These are phyloP conservation scores for Phymanthus crucifer DNA, from an alignment of 92 coral and sea anemone genomes.

Conservation along the genomic window DNA sequence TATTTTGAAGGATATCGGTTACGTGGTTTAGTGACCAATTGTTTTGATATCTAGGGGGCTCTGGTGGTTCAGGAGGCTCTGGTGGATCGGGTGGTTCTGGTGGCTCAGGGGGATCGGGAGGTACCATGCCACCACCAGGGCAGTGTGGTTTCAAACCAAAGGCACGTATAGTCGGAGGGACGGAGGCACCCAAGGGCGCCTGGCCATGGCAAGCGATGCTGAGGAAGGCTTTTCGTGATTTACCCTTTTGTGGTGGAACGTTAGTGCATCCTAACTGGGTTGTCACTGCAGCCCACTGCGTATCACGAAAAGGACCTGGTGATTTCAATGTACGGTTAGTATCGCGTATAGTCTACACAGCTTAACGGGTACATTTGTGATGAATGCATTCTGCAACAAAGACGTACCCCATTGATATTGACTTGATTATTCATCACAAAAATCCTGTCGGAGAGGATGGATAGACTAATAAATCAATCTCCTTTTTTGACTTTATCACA, in stretches of 20 bases:
- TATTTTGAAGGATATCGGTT: no score
- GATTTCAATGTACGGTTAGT: no score
- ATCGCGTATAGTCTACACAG: no score
- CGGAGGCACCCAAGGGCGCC: constrained; percentile 33
- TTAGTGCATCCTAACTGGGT: constrained; percentile 37
- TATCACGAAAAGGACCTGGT: background rate
- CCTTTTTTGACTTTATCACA: no score
- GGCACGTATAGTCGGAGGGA: constrained; percentile 48
- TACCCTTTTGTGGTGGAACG: constrained; percentile 34
- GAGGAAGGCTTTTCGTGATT: background rate
- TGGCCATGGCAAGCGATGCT: constrained; percentile 35
- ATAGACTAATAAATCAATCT: no score
- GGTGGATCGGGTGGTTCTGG: background rate
- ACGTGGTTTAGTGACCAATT: no score
- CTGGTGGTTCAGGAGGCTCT: constrained; percentile 17
- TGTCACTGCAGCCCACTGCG: constrained; percentile 31
- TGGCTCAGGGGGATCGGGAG: constrained; percentile 5
- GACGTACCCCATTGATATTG: no score
- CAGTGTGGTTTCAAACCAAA: constrained; percentile 43
- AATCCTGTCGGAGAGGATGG: no score
- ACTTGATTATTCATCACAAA: no score
- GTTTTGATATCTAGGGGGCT: background rate
- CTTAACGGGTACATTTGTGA: no score
- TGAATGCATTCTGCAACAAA: no score
- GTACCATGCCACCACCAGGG: constrained; percentile 6